phyloP scores from a whole-genome alignment of 2,888 invertebrate genomes.

The Crocallis elinguaria region DNA sequence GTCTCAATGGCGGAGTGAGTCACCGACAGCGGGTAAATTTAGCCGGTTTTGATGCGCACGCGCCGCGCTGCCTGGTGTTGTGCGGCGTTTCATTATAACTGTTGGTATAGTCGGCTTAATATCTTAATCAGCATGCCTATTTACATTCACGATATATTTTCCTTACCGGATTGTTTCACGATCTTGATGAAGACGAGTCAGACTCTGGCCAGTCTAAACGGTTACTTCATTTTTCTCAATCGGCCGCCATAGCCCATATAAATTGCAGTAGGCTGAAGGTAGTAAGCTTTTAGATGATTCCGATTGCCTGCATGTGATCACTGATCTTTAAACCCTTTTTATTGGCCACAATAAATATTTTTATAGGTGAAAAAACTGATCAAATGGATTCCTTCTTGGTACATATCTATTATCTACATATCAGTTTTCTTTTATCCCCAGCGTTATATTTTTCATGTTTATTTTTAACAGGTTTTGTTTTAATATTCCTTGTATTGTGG shows the following conservation, averaged over 20 bases:
- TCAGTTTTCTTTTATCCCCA: no score
- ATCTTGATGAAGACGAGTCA: neutral
- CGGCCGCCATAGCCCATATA: neutral
- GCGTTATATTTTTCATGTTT: no score
- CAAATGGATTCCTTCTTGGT: no score
- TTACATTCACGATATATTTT: conserved; percentile 10
- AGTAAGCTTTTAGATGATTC: no score
- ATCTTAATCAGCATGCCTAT: conserved; percentile 26
- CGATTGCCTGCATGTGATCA: no score
- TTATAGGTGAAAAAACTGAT: no score
- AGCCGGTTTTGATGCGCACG: conserved; percentile 56
- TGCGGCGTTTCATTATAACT: conserved; percentile 23
- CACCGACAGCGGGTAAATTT: conserved; percentile 64
- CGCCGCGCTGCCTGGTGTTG: conserved; percentile 33
- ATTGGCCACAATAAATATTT: no score
- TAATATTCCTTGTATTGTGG: no score
- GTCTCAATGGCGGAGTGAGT: conserved; percentile 70
- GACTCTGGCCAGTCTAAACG: neutral
- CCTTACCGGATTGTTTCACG: conserved; percentile 18
- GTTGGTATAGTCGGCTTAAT: conserved; percentile 29
- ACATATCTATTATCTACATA: no score
- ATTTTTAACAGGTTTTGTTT: no score
- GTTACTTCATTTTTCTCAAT: neutral
- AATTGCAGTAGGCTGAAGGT: no score
- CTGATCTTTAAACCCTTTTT: no score